Conservation (phyloP, 2,888 invertebrate species). For the Taenaris catops region DNA sequence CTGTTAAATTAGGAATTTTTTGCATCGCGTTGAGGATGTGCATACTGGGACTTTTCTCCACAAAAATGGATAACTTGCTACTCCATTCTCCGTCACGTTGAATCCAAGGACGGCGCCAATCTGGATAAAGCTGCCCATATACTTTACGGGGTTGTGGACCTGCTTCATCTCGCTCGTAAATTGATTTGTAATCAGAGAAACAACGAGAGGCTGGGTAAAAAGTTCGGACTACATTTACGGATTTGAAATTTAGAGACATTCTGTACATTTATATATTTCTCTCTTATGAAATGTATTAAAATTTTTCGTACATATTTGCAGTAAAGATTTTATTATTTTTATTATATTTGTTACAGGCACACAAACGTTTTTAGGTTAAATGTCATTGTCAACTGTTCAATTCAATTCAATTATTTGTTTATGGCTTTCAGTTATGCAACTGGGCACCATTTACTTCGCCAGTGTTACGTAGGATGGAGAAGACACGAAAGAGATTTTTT, state of each 20-base stretch:
- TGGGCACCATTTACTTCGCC: not conserved
- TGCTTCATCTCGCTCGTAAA: slow-evolving; percentile 58
- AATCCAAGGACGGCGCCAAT: slow-evolving; percentile 82
- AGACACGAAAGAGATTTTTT: not conserved
- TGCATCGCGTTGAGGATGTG: slow-evolving; percentile 61
- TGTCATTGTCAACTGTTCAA: too few species aligned
- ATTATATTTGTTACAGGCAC: too few species aligned
- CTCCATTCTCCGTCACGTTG: slow-evolving; percentile 79
- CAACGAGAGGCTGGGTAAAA: slow-evolving; percentile 33
- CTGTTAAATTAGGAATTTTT: slow-evolving; percentile 72
- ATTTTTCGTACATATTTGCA: too few species aligned
- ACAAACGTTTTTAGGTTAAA: too few species aligned
- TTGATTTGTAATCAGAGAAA: slow-evolving; percentile 54
- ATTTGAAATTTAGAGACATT: slow-evolving; percentile 44
- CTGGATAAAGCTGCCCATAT: slow-evolving; percentile 65
- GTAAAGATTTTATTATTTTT: too few species aligned
- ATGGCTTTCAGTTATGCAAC: too few species aligned
- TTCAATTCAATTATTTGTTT: too few species aligned
- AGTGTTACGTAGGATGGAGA: too few species aligned
- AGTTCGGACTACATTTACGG: slow-evolving; percentile 22
- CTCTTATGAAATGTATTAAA: too few species aligned
- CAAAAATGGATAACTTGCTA: slow-evolving; percentile 78
- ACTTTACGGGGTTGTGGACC: slow-evolving; percentile 44
- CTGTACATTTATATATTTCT: too few species aligned
- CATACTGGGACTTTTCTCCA: slow-evolving; percentile 57